Evolutionary conservation across 2,888 invertebrate species (phyloP).

Genomic region (Pachycephus smyrnensis): DNA sequence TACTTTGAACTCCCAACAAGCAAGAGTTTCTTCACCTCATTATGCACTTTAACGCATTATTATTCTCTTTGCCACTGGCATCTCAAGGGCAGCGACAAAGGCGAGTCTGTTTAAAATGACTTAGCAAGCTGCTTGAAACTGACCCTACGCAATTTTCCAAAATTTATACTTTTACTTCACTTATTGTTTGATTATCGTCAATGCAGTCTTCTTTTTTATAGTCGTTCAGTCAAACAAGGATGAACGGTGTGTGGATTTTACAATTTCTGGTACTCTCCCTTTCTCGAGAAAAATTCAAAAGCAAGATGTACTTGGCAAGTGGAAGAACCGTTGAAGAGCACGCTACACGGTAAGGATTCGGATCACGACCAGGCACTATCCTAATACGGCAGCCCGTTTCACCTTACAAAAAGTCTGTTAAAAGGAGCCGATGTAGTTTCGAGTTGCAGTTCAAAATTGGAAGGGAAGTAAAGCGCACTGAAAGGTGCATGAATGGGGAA

Average conservation of each 20-base stretch:
- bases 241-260: conserved; percentile 6
- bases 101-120: conserved; percentile 39
- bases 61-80: conserved; percentile 50
- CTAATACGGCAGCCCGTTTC: conserved; percentile 18
- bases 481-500: too few relatives aligned
- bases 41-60: conserved; percentile 56
- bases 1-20: conserved; percentile 29
- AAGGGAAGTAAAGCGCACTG: too few relatives aligned
- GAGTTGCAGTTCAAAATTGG: too few relatives aligned
- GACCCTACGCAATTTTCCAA: conserved; percentile 3
- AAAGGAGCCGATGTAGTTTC: too few relatives aligned
- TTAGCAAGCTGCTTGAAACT: conserved; percentile 5
- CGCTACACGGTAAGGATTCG: conserved; percentile 18
- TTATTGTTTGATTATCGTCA: not conserved
- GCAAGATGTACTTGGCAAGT: not conserved
- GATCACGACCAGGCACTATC: conserved; percentile 22
- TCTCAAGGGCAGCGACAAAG: conserved; percentile 38
- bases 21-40: conserved; percentile 50
- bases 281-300: not conserved
- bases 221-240: not conserved
- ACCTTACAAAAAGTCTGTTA: too few relatives aligned
- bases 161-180: conserved; percentile 11
- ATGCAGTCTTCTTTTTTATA: not conserved
- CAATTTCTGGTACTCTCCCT: conserved; percentile 25
- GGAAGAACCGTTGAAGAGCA: conserved; percentile 1